Base-by-base conservation (phyloP, 2,888 invertebrate genomes). In the Myopa testacea region DNA sequence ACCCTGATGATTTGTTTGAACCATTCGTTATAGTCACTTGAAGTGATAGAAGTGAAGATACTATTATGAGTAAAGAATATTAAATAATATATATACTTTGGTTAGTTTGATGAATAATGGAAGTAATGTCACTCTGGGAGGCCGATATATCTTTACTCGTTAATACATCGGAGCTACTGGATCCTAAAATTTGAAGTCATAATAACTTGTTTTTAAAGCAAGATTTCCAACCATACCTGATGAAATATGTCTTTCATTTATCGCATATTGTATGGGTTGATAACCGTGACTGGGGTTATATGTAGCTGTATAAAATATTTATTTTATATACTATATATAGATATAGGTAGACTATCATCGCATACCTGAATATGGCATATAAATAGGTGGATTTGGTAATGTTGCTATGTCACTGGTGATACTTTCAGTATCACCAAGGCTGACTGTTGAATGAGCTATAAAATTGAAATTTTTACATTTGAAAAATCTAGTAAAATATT, bases 271-370 rank as follows among this genome's bases (percentile, higher is more conserved):
- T 81, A 89, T 89, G 75, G 90, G 90, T 82, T 89, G 89, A 84
- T 89, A 89, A 81, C 89, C 89, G 83, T 89, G 89, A 85, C 89
- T 90, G 82, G 89, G 90, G 85, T 90, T 89, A 82, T 89, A 89
- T 79, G 89, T 89, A 80, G 89, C 89, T 87, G 19, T 26, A 55
- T 4, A 55, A 55, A 16, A 16, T 16, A 38, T 7, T 38, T 60
- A 38, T 58, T 34, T 40, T n/a, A 55, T 55, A 8, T n/a, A n/a
- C 2, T 16, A 55, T 5, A 26, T 26, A 26, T 26, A 26, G n/a
- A 55, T 1, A 16, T 55, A 10, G 1, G 55, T n/a, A n/a, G 55
- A 16, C 14, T n/a, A n/a, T 10, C 10, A 16, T 6, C 6, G 10
- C 12, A 55, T 60, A 71, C 71, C 71, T 81, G 89, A 89, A 84